Base-by-base conservation (phyloP, 1,140 invertebrate species). In the Drosophila ohnishii region DNA sequence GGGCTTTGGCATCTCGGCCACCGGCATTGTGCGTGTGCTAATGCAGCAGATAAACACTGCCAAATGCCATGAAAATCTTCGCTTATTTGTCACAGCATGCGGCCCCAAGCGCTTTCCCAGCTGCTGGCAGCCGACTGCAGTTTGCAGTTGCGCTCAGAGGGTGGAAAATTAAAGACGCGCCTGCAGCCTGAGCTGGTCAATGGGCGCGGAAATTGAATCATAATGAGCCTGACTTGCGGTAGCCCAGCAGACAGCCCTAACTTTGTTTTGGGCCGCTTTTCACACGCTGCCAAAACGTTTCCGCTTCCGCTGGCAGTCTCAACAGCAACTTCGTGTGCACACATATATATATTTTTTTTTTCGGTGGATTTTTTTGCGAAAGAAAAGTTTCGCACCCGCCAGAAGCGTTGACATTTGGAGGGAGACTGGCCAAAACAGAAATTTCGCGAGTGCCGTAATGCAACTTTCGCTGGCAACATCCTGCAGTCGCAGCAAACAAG, bases 261-360 rank as follows among this genome's bases (percentile, higher is more conserved):
- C 84, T 87, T 88, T 88, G 83, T 87, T 86, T 87, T 74, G 40
- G 76, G 79, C 71, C 64, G 70, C 70, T 72, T 86, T 86, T 87
- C 82, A 79, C 82, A 87, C 82, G 83, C 78, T 83, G 83, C 83
- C 83, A 86, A 87, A 86, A 82, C 73, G 83, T 83, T 87, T 87
- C 83, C 84, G 80, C 42, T 88, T 88, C 83, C 84, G 72, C 56
- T 70, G 66, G 47, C 75, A 76, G 75, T 72, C 83, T 76, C 80
- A 82, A 82, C 75, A 74, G 55, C 60, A 47, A 72, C 58, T 66
- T 58, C 16, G 28, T 58, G 22, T 16, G 13, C 10, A 32, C 65
- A 40, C 47, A 37, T 28, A 35, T 10, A 28, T 28, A 28, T 28
- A 28, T 5, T 35, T 22, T 22, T 35, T 22, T 22, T 37, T 35